These are phyloP conservation scores for Planococcus citri DNA, from an alignment of 1,140 invertebrate genomes.

Conservation along the genomic window DNA sequence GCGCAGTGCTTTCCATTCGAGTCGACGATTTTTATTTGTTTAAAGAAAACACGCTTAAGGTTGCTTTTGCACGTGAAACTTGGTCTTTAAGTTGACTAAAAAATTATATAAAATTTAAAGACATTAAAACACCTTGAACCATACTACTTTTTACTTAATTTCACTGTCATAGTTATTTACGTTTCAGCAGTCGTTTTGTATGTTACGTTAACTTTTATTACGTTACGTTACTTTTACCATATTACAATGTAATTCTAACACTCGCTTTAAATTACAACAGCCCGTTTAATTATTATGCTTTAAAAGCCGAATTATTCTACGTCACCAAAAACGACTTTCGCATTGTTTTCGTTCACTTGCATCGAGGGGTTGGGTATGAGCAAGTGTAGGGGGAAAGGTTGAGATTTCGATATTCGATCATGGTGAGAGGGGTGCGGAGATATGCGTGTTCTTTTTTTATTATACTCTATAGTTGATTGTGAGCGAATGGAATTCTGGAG, in stretches of 20 bases:
- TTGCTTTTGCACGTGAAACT: neutral
- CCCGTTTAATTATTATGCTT: neutral
- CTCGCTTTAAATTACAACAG: neutral
- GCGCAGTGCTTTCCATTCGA: neutral
- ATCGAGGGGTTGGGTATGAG: no score
- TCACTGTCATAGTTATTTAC: neutral
- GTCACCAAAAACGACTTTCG: neutral
- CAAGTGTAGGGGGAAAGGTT: no score
- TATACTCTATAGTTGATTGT: no score
- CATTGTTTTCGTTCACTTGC: neutral
- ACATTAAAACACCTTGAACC: neutral
- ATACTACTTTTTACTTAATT: neutral
- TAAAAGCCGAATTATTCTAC: neutral
- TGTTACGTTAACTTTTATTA: conserved; percentile 4
- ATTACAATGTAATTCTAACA: neutral
- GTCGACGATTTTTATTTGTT: neutral
- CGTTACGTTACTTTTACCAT: conserved; percentile 6
- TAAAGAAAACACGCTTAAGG: neutral
- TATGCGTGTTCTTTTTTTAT: no score
- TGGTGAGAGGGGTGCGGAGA: no score
- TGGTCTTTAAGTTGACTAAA: neutral
- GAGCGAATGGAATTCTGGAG: no score
- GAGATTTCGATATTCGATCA: no score
- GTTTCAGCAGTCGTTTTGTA: neutral
- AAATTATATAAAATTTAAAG: neutral